A percentile compares a stretch with the other conserved stretches of the same genome.
Evolutionary conservation across 2,888 invertebrate species (phyloP).

Genomic region (Melinopterus prodromus): DNA sequence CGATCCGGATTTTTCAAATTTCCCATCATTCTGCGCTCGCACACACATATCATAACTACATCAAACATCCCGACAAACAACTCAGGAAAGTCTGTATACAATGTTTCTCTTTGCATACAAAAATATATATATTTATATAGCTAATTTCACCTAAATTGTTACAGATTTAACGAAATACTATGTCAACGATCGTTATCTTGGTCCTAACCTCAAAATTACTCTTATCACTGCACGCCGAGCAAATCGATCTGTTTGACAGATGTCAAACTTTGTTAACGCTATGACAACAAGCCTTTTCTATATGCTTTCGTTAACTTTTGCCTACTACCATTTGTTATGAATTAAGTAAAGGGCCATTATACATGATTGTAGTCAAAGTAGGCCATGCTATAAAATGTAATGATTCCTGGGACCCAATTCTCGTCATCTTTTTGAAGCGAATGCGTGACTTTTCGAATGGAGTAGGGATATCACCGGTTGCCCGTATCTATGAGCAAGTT

Average conservation of each 20-base stretch:
- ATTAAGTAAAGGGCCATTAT: no score
- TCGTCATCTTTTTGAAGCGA: no score
- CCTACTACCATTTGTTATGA: no score
- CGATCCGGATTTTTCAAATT: conserved; percentile 4
- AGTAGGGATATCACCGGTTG: no score
- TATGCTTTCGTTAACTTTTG: neutral
- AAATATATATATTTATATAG: conserved; percentile 28
- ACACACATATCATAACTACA: conserved; percentile 6
- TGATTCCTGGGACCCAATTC: no score
- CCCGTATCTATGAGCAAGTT: no score
- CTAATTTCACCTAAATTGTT: conserved; percentile 33
- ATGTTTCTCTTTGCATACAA: conserved; percentile 31
- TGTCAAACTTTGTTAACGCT: neutral
- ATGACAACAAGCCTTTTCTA: neutral
- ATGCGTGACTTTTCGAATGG: no score
- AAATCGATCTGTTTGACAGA: neutral
- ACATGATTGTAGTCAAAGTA: no score
- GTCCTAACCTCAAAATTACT: neutral
- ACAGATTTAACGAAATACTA: conserved; percentile 19
- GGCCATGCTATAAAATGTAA: no score
- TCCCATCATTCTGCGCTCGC: neutral
- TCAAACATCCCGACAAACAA: conserved; percentile 17
- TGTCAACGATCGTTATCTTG: neutral
- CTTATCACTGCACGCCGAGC: neutral
- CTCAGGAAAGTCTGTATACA: conserved; percentile 29